Evolutionary conservation across 2,113 vertebrate species (phyloP).

Genomic region (Eptatretus burgeri): DNA sequence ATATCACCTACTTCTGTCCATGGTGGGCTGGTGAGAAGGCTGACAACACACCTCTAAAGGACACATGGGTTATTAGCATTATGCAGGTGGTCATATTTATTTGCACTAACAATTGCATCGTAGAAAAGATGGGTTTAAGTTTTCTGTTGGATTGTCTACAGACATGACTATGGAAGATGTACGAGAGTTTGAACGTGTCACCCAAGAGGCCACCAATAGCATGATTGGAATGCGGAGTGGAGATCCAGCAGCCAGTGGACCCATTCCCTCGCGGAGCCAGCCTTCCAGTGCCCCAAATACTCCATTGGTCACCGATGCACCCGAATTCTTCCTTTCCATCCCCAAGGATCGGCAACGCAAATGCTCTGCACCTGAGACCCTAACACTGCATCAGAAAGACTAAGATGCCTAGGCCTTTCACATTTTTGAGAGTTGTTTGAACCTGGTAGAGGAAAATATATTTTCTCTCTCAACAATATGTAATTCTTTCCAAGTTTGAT

Average conservation of each 20-base stretch:
- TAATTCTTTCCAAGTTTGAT: no score
- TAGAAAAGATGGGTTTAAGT: no score
- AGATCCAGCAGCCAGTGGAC: constrained; percentile 13
- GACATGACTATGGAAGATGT: constrained; percentile 28
- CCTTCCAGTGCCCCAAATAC: constrained; percentile 19
- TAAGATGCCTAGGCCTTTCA: no score
- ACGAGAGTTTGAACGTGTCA: constrained; percentile 20
- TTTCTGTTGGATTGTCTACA: constrained; percentile 9
- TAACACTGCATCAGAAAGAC: constrained; percentile 14
- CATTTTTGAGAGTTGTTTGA: no score
- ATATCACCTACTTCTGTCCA: no score
- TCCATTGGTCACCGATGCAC: constrained; percentile 16
- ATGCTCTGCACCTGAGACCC: constrained; percentile 20
- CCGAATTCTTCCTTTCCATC: constrained; percentile 21
- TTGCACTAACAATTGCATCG: no score
- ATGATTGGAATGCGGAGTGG: constrained; percentile 16
- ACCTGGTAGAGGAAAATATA: no score
- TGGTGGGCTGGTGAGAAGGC: no score
- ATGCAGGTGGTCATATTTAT: no score
- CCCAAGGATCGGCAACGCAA: constrained; percentile 19
- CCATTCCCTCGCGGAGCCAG: constrained; percentile 10
- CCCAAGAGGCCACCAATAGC: constrained; percentile 25
- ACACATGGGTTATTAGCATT: no score
- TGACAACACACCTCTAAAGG: no score
- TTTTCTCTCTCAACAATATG: no score